Evolutionary conservation across 2,797 vertebrate genomes (phyloP).

Genomic region (Chelonia mydas): DNA sequence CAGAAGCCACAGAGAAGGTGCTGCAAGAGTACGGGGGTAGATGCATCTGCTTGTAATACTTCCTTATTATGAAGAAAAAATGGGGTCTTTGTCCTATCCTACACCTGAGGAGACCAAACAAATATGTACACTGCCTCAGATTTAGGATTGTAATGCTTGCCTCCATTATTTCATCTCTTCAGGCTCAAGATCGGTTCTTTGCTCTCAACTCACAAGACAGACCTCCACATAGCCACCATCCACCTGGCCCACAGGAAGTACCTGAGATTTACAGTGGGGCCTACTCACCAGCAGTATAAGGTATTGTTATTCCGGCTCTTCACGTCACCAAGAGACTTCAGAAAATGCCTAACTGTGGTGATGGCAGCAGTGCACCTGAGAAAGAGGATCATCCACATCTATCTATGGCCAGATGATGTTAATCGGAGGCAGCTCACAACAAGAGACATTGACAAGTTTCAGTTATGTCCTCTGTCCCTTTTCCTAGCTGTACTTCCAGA

Average conservation of each 20-base stretch:
- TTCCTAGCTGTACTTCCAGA: not conserved
- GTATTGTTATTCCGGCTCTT: too few relatives aligned
- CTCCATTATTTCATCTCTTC: not conserved
- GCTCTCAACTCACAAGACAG: not conserved
- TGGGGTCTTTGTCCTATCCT: not conserved
- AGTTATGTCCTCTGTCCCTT: not conserved
- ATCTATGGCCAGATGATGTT: not conserved
- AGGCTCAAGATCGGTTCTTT: not conserved
- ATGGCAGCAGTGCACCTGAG: not conserved
- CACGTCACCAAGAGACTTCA: not conserved
- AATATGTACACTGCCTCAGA: not conserved
- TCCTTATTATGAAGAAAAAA: not conserved
- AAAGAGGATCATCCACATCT: too few relatives aligned
- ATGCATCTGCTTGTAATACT: not conserved
- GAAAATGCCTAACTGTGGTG: not conserved
- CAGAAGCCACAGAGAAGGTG: too few relatives aligned
- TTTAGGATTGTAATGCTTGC: not conserved
- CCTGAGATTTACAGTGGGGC: not conserved
- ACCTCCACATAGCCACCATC: too few relatives aligned
- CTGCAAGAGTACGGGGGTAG: not conserved
- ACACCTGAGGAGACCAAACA: not conserved
- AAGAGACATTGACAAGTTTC: not conserved
- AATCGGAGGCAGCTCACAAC: not conserved
- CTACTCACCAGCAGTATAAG: not conserved
- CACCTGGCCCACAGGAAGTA: not conserved